Conservation (phyloP, 2,888 invertebrate species). For the Disparrhopalites patrizii region DNA sequence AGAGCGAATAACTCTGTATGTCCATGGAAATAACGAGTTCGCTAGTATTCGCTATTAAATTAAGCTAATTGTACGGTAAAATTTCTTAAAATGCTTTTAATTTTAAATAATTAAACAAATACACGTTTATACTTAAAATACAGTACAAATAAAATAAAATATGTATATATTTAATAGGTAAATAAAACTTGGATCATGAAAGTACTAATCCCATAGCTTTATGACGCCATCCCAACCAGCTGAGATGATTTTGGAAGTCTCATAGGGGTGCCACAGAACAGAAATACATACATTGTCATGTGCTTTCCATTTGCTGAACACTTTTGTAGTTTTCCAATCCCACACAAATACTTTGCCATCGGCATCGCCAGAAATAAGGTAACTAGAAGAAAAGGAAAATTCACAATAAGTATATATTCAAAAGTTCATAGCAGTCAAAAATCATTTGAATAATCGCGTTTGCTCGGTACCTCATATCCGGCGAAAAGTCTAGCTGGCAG, state of each 20-base stretch:
- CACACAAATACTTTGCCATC: slow-evolving; percentile 98
- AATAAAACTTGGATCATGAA: not conserved
- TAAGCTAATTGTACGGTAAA: no score
- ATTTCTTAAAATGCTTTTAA: no score
- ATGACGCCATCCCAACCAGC: slow-evolving; percentile 99
- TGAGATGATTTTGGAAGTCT: slow-evolving; percentile 93
- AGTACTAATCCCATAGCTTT: slow-evolving; percentile 98
- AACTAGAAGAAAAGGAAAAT: slow-evolving; percentile 61
- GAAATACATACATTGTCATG: slow-evolving; percentile 97
- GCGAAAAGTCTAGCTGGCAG: slow-evolving; percentile 93
- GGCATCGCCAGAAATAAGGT: slow-evolving; percentile 95
- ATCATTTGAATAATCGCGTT: not conserved
- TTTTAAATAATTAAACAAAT: no score
- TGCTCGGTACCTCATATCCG: slow-evolving; percentile 82
- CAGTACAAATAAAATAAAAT: no score
- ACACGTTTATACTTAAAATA: no score
- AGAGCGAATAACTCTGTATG: no score
- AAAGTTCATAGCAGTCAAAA: not conserved
- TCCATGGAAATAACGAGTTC: no score
- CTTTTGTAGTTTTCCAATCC: slow-evolving; percentile 99
- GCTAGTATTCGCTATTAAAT: no score
- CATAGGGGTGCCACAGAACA: slow-evolving; percentile 97
- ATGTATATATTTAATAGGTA: not conserved
- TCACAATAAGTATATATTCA: not conserved
- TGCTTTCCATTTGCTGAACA: slow-evolving; percentile 98